These are phyloP conservation scores for Lasioglossum pauxillum DNA, from an alignment of 2,888 invertebrate genomes.

Conservation along the genomic window DNA sequence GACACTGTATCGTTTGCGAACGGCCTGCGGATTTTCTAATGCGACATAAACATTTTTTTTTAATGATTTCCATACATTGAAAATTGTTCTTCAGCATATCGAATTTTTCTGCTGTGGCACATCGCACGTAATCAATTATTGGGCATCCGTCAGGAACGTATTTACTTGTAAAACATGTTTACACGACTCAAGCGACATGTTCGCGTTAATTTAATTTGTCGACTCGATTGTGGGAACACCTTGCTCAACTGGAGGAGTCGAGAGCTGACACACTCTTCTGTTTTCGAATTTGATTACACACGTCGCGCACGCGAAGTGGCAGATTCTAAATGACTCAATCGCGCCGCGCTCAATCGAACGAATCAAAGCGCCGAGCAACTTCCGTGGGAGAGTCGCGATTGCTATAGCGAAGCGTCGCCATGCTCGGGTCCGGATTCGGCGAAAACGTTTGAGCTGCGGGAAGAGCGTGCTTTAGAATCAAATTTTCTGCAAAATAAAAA, in stretches of 20 bases:
- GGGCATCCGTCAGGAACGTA: no score
- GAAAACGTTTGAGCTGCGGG: no score
- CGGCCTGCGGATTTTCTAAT: no score
- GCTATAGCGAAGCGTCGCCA: no score
- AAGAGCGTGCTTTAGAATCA: no score
- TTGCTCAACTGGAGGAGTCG: not conserved
- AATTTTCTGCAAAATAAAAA: no score
- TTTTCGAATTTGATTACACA: not conserved
- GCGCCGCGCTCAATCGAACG: constrained; percentile 41
- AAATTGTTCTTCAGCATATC: no score
- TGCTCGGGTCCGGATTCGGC: not conserved
- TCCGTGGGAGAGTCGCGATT: not conserved
- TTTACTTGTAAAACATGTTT: not conserved
- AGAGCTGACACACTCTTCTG: not conserved
- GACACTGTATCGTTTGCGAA: no score
- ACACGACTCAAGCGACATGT: not conserved
- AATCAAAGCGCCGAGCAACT: constrained; percentile 36
- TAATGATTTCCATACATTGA: no score
- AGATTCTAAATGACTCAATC: constrained; percentile 36
- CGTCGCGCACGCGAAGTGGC: not conserved
- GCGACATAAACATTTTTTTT: no score
- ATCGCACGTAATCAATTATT: no score
- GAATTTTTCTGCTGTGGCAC: no score
- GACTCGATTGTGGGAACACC: not conserved
- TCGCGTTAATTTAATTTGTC: not conserved